Conservation (phyloP, 2,113 vertebrate genomes). For the Crotalus tigris region DNA sequence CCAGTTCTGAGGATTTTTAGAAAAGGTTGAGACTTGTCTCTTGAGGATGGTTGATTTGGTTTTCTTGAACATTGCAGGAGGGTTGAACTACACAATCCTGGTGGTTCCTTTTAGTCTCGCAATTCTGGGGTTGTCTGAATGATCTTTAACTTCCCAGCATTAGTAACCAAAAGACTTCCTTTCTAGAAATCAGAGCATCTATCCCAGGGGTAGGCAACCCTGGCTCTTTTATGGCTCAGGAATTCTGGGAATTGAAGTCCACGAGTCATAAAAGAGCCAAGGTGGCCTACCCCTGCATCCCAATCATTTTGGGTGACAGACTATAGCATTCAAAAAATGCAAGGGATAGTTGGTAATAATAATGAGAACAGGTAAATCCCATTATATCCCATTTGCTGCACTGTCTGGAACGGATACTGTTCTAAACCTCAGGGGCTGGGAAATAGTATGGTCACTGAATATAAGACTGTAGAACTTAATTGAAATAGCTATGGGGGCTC, state of each 20-base stretch:
- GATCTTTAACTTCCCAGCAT: background rate
- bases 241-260: too few species aligned
- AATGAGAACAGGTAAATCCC: background rate
- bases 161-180: background rate
- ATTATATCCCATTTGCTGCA: background rate
- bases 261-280: too few species aligned
- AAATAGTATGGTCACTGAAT: slow-evolving; percentile 2
- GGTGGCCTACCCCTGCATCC: too few species aligned
- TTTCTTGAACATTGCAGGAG: background rate
- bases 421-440: background rate
- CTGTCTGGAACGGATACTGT: background rate
- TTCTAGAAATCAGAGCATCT: background rate
- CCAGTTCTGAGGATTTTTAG: background rate
- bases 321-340: background rate
- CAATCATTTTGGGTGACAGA: background rate
- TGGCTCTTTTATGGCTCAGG: too few species aligned
- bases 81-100: background rate
- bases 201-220: too few species aligned
- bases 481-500: slow-evolving; percentile 7
- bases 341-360: background rate
- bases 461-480: background rate
- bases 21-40: background rate
- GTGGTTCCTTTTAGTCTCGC: background rate
- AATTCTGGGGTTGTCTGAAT: background rate
- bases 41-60: background rate